Base-by-base conservation (phyloP, 2,113 vertebrate species). In the Anhinga anhinga region DNA sequence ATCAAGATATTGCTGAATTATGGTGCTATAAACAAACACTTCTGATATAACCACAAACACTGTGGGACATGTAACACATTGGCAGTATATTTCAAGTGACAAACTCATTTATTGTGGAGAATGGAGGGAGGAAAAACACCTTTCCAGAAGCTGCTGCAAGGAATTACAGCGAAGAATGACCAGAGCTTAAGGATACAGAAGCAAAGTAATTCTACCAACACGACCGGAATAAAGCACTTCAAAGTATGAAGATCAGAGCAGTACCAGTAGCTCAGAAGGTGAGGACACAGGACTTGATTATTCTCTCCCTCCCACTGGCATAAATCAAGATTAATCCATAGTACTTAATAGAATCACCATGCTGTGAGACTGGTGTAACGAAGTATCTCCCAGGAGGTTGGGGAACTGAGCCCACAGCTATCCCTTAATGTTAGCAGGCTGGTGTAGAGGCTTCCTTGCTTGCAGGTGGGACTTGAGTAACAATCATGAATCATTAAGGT, bases 1-100 rank as follows among this genome's bases (percentile, higher is more conserved):
- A 97, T 97, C 96, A 95, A 97, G 96, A 95, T 97, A 96, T 96
- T 95, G 91, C 93, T 97, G 95, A 97, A 96, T 97, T 96, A 97
- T 96, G 94, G 91, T 91, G 93, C 97, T 95, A 96, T 97, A 96
- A 97, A 95, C 96, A 97, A 97, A 97, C 95, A 93, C 89, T 96
- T 97, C 96, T 95, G 96, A 91, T 96, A 97, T 79, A 95, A 95
- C 95, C 89, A 94, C 97, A 96, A 97, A 96, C 91, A 94, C 96
- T 95, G 70, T 95, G 94, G 97, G 94, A 96, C 94, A 55, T 63
- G 89, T 96, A 96, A 97, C 94, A 92, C 96, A 95, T 94, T 97
- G 97, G 96, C 84, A 94, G 93, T 97, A 95, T 97, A 97, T 97
- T 95, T 96, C 88, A 93, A 96, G 90, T 97, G 96, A 96, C 96